Evolutionary conservation across 2,888 invertebrate species (phyloP).

Genomic region (Noctua comes): DNA sequence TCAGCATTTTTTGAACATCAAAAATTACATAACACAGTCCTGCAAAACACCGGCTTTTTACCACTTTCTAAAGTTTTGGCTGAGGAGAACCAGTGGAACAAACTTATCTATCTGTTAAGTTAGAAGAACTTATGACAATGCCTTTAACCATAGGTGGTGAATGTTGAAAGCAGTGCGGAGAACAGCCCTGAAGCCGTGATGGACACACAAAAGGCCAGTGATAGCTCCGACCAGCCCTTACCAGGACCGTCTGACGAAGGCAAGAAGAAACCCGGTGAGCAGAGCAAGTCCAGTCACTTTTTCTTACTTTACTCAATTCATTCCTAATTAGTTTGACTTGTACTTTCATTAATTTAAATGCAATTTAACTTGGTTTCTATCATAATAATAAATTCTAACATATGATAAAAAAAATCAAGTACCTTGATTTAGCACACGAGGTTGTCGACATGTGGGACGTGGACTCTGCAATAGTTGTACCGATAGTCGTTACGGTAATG

Average conservation of each 20-base stretch:
- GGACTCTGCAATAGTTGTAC: no score
- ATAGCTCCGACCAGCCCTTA: conserved; percentile 67
- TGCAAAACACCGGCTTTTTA: not conserved
- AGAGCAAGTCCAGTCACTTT: conserved; percentile 35
- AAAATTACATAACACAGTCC: not conserved
- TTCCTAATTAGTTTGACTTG: not conserved
- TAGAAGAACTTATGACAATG: not conserved
- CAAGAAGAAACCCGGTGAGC: conserved; percentile 68
- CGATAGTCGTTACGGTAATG: no score
- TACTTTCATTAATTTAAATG: no score
- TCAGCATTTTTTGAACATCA: not conserved
- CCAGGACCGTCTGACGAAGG: conserved; percentile 65
- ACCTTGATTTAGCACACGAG: no score
- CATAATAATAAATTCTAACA: not conserved
- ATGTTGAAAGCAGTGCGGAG: conserved; percentile 86
- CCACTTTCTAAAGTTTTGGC: not conserved
- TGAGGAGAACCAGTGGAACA: not conserved
- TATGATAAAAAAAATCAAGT: no score
- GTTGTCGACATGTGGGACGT: no score
- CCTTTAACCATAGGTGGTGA: conserved; percentile 76
- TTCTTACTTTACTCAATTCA: not conserved
- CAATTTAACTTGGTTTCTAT: not conserved
- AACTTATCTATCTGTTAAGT: not conserved
- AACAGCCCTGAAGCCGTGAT: conserved; percentile 81
- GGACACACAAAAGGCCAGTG: conserved; percentile 82